A percentile compares a stretch with the other conserved stretches of the same genome.
These are phyloP conservation scores for Diadophis punctatus DNA, from an alignment of 2,113 vertebrate genomes.

Conservation along the genomic window DNA sequence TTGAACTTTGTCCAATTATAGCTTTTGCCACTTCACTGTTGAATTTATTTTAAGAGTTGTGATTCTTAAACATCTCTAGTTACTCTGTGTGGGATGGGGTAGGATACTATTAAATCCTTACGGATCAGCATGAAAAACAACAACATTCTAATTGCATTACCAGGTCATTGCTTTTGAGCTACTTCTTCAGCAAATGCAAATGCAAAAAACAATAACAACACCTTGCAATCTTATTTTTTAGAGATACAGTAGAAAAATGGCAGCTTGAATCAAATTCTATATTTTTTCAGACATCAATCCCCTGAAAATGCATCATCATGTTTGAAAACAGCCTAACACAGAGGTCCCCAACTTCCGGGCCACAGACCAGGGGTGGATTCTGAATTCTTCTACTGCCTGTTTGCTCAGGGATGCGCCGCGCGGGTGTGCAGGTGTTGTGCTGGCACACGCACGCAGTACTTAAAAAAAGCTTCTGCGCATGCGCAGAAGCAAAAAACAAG, in stretches of 20 bases:
- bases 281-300: background rate
- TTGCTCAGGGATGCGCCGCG: no score
- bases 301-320: background rate
- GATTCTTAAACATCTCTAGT: background rate
- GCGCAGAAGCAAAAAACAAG: no score
- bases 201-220: no score
- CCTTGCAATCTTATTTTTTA: background rate
- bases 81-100: background rate
- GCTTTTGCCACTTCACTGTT: background rate
- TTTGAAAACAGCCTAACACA: background rate
- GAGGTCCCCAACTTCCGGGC: fast-evolving
- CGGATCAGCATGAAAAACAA: background rate
- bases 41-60: background rate
- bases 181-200: background rate
- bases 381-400: no score
- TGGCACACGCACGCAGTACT: no score
- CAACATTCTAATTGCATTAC: background rate
- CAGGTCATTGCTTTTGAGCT: background rate
- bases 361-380: no score
- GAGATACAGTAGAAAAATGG: background rate
- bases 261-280: background rate
- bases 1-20: background rate
- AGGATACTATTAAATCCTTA: background rate
- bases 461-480: no score
- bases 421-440: no score